Evolutionary conservation across 1,140 invertebrate genomes (phyloP).

Genomic region (Aphis gossypii): DNA sequence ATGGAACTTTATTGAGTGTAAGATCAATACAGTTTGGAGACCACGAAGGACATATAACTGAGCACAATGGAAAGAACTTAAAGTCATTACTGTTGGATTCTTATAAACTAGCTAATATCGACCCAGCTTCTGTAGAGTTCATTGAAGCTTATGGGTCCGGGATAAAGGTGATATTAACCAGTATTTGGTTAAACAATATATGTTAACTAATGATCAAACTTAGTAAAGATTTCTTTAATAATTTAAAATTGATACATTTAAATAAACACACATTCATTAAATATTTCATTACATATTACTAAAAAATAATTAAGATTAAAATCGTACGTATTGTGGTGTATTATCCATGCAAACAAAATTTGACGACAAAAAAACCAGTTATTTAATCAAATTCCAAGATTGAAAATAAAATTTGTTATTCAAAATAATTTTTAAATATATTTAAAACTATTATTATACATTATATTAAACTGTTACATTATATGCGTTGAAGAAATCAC

Average conservation of each 20-base stretch:
- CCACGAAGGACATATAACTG: slow-evolving; percentile 64
- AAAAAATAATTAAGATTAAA: neutral
- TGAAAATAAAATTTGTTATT: neutral
- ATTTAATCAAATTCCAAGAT: neutral
- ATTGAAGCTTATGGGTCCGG: slow-evolving; percentile 62
- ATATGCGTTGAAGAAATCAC: too few relatives aligned
- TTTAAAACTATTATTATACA: too few relatives aligned
- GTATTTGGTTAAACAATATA: neutral
- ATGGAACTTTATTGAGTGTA: slow-evolving; percentile 69
- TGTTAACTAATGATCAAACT: neutral
- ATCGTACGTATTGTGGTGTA: neutral
- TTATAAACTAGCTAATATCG: slow-evolving; percentile 65
- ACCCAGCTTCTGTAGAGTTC: slow-evolving; percentile 66
- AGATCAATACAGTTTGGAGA: slow-evolving; percentile 70
- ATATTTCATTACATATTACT: neutral
- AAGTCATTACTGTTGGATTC: slow-evolving; percentile 17
- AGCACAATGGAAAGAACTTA: neutral
- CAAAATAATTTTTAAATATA: neutral
- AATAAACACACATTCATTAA: neutral
- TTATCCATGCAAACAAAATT: neutral
- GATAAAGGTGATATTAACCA: slow-evolving; percentile 64
- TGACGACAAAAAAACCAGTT: neutral
- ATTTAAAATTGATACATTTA: neutral
- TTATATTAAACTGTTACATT: too few relatives aligned
- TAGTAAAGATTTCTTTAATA: neutral